Conservation (phyloP, 2,888 invertebrate genomes). For the Entomobrya multifasciata region DNA sequence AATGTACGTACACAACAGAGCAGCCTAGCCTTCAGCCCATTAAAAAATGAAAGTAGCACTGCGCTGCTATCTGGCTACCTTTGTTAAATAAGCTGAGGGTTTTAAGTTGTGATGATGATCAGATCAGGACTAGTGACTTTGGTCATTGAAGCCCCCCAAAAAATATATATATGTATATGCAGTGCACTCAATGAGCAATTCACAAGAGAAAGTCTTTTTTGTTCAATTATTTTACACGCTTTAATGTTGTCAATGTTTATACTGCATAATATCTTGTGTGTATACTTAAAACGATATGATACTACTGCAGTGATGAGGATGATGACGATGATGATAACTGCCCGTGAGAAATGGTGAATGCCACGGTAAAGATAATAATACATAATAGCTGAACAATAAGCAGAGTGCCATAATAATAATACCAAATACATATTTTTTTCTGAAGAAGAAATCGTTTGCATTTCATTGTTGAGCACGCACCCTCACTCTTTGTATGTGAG, state of each 20-base stretch:
- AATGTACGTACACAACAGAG: no score
- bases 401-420: conserved; percentile 8
- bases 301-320: background rate
- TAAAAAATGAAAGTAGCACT: conserved; percentile 67
- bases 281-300: background rate
- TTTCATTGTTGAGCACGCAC: conserved; percentile 70
- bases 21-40: conserved; percentile 51
- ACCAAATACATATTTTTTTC: conserved; percentile 49
- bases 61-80: conserved; percentile 9
- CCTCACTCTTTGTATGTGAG: background rate
- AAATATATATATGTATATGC: no score
- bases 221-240: conserved; percentile 6
- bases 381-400: conserved; percentile 28
- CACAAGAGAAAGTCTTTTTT: conserved; percentile 52
- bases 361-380: conserved; percentile 51
- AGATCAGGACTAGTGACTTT: conserved; percentile 63
- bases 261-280: background rate
- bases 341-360: conserved; percentile 71
- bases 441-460: conserved; percentile 51
- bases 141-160: conserved; percentile 35
- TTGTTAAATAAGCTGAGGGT: background rate
- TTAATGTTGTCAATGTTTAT: conserved; percentile 29
- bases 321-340: background rate
- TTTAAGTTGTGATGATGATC: conserved; percentile 28
- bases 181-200: conserved; percentile 2